Evolutionary conservation across 2,888 invertebrate genomes (phyloP).

Genomic region (Synanthedon tipuliformis): DNA sequence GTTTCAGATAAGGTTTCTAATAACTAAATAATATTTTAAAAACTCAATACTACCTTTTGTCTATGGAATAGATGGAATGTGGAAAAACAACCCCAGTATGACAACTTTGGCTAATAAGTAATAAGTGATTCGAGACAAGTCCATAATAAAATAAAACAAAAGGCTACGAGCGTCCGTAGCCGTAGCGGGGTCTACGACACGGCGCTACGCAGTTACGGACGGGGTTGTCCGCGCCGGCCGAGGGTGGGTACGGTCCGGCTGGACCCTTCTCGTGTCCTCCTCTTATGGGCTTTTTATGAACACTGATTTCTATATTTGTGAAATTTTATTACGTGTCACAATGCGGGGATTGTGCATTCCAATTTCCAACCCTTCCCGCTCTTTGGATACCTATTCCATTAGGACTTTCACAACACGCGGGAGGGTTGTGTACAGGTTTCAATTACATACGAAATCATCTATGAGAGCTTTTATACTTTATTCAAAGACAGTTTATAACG

Average conservation of each 20-base stretch:
- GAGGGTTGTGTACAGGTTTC: constrained; percentile 4
- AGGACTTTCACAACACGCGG: constrained; percentile 26
- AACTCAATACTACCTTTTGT: too few relatives aligned
- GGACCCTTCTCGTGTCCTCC: constrained; percentile 15
- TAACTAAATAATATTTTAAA: too few relatives aligned
- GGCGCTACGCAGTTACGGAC: background rate
- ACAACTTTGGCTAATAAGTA: too few relatives aligned
- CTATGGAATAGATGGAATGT: too few relatives aligned
- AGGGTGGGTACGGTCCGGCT: constrained; percentile 1
- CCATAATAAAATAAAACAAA: background rate
- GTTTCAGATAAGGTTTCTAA: too few relatives aligned
- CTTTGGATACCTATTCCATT: constrained; percentile 21
- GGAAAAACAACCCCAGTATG: too few relatives aligned
- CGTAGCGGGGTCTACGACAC: constrained; percentile 6
- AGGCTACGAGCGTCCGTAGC: constrained; percentile 6
- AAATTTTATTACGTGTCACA: background rate
- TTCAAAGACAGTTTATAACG: too few relatives aligned
- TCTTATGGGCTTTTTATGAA: constrained; percentile 27
- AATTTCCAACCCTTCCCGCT: constrained; percentile 9
- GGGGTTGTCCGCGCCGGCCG: constrained; percentile 3
- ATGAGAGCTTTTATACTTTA: too few relatives aligned
- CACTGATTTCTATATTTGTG: constrained; percentile 37
- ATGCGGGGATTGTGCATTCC: constrained; percentile 2
- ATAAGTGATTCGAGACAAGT: too few relatives aligned
- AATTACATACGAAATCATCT: too few relatives aligned